Base-by-base conservation (phyloP, 2,797 vertebrate species). In the Chanos chanos region DNA sequence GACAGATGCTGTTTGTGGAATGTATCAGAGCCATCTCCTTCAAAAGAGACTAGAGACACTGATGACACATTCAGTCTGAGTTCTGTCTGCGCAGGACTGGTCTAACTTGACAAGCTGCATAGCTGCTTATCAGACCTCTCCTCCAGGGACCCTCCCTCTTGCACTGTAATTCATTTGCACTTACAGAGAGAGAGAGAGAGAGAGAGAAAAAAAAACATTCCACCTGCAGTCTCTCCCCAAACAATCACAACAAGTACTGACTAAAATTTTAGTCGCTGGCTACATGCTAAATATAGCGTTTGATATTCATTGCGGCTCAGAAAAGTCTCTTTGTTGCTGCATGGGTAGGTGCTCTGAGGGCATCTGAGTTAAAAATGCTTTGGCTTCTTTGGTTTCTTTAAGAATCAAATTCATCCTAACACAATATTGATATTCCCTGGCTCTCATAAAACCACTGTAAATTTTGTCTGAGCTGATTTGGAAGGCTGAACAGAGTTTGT, bases 171-270 rank as follows among this genome's bases (percentile, higher is more conserved):
- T 87, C 76, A 75, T 75, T 80, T 66, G 68, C 71, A 74, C 55
- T 65, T 71, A 67, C 33, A 30, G 25, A 74, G 63, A n/a, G n/a
- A n/a, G n/a, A n/a, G n/a, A n/a, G n/a, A n/a, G n/a, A n/a, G n/a
- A n/a, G n/a, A n/a, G n/a, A n/a, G n/a, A n/a, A n/a, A n/a, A n/a
- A 75, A 77, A 81, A 83, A 77, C 60, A 75, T 65, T 77, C 70
- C 68, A 71, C 63, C 40, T 43, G 49, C n/a, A 0, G 16, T 57
- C 33, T 43, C 49, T 16, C 24, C 68, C 62, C 30, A 68, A 64
- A 31, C 66, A 55, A 45, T 66, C 63, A 77, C 53, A n/a, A 67
- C 48, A 25, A 41, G 5, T 22, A 27, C 15, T 47, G 45, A 60
- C 18, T 28, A 40, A 10, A 4, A 8, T 34, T 3, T 50, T 43